Conservation (phyloP, 2,797 vertebrate genomes). For the Sciurus vulgaris region DNA sequence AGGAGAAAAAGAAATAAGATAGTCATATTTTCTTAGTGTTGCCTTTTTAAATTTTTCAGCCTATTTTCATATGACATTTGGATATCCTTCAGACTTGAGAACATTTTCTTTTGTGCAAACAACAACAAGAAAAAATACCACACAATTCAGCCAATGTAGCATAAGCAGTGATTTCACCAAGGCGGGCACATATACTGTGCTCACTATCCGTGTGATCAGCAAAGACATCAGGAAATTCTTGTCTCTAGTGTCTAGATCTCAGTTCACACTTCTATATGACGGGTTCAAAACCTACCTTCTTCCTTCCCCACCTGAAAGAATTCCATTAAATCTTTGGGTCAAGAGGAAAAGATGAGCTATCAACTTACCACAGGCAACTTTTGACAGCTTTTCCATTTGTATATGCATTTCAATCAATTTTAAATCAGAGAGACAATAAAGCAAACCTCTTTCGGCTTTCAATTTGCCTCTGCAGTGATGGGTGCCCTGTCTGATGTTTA, state of each 20-base stretch:
- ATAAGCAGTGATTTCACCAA: neutral
- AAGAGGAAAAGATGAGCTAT: constrained; percentile 73
- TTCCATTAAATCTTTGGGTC: constrained; percentile 72
- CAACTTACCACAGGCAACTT: constrained; percentile 34
- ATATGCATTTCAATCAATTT: constrained; percentile 81
- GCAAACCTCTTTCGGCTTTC: constrained; percentile 69
- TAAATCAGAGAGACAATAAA: constrained; percentile 81
- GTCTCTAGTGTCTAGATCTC: neutral
- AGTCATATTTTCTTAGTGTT: neutral
- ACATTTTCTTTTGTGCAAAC: neutral
- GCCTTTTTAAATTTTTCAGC: neutral
- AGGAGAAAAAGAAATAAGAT: neutral
- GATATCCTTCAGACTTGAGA: constrained; percentile 30
- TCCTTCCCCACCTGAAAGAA: constrained; percentile 47
- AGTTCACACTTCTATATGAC: neutral
- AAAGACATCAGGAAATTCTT: neutral
- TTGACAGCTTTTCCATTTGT: constrained; percentile 79
- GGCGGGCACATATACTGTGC: neutral
- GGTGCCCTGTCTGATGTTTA: constrained; percentile 75
- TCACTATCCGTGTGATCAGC: accelerated
- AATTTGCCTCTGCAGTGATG: constrained; percentile 70
- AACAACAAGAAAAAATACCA: neutral
- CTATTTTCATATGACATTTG: constrained; percentile 32
- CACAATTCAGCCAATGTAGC: neutral
- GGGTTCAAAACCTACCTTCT: constrained; percentile 31